These are phyloP conservation scores for Ceratosolen solmsi DNA, from an alignment of 1,140 invertebrate genomes.

Conservation along the genomic window DNA sequence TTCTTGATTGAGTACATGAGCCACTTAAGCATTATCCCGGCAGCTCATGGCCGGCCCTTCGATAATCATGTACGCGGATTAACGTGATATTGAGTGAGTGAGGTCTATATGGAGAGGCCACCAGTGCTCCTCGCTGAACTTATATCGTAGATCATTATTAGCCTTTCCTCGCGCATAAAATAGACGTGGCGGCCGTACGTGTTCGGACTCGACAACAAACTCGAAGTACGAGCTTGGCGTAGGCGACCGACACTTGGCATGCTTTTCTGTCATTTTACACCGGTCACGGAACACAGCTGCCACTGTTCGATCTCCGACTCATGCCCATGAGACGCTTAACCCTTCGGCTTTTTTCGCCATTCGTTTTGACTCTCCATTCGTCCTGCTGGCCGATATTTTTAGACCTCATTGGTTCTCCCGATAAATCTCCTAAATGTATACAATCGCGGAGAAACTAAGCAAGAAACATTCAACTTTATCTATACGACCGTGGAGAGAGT, in stretches of 20 bases:
- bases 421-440: no score
- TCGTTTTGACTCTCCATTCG: background rate
- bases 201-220: slow-evolving; percentile 59
- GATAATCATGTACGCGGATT: no score
- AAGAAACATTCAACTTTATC: no score
- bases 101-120: no score
- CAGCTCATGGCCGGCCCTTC: no score
- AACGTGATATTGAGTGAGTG: no score
- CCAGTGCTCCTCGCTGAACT: background rate
- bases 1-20: no score
- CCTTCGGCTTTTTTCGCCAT: background rate
- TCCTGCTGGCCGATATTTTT: background rate
- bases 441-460: no score
- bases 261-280: slow-evolving; percentile 55
- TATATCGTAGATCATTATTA: slow-evolving; percentile 53
- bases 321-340: background rate
- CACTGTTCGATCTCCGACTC: background rate
- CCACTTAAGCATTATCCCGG: no score
- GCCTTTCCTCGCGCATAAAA: slow-evolving; percentile 58
- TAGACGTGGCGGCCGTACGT: slow-evolving; percentile 63
- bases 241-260: background rate
- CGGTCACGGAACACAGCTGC: slow-evolving; percentile 7
- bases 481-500: no score
- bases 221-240: slow-evolving; percentile 19
- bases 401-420: background rate